Conservation (phyloP, 2,797 vertebrate genomes). For the Chaunax sp. region DNA sequence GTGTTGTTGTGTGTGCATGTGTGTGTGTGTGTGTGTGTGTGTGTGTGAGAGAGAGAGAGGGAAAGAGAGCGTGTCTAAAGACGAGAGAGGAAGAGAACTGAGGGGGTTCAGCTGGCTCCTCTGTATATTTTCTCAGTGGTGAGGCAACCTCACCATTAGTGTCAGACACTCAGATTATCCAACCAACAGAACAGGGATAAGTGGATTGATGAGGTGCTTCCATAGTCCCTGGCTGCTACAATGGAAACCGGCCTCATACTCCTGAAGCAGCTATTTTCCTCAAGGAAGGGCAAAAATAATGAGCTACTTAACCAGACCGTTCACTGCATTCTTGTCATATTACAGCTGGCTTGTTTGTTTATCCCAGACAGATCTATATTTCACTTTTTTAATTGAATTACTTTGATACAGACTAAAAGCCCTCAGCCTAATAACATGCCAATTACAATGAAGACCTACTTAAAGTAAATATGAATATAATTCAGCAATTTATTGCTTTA, state of each 20-base stretch:
- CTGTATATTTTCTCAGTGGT: conserved; percentile 84
- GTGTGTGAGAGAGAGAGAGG: conserved; percentile 28
- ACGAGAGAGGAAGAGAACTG: conserved; percentile 60
- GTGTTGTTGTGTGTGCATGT: conserved; percentile 43
- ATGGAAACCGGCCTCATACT: conserved; percentile 69
- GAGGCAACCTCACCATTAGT: conserved; percentile 85
- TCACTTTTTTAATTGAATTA: conserved; percentile 98
- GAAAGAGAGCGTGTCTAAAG: conserved; percentile 52
- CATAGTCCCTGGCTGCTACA: conserved; percentile 77
- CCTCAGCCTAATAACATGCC: conserved; percentile 95
- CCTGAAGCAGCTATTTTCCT: conserved; percentile 83
- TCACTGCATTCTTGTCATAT: conserved; percentile 94
- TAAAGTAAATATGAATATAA: conserved; percentile 99
- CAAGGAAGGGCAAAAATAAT: conserved; percentile 90
- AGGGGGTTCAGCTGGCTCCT: conserved; percentile 73
- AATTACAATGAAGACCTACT: conserved; percentile 98
- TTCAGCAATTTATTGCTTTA: conserved; percentile 95
- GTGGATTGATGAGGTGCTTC: conserved; percentile 88
- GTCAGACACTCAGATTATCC: conserved; percentile 86
- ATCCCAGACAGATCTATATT: conserved; percentile 96
- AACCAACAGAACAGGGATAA: conserved; percentile 83
- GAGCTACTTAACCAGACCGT: conserved; percentile 89
- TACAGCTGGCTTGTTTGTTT: conserved; percentile 94
- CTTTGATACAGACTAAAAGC: conserved; percentile 98
- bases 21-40: conserved; percentile 21